Evolutionary conservation across 2,113 vertebrate genomes (phyloP).

Genomic region (Grammomys surdaster): DNA sequence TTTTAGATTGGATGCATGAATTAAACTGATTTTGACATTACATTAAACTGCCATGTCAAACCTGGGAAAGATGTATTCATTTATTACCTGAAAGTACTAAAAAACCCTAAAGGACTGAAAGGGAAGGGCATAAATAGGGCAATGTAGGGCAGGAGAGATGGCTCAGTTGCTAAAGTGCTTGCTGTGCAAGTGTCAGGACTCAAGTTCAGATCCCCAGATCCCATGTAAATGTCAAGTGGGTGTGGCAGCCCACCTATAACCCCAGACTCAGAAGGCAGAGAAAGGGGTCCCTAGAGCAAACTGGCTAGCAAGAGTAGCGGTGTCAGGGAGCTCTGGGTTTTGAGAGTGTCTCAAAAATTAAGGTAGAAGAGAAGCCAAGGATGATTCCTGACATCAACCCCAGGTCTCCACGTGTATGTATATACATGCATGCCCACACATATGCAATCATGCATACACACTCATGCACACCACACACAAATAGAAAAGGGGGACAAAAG

Average conservation of each 20-base stretch:
- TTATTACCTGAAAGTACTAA: constrained; percentile 15
- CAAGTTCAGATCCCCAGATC: background rate
- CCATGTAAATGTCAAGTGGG: background rate
- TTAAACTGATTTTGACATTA: constrained; percentile 51
- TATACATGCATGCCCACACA: background rate
- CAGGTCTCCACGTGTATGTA: background rate
- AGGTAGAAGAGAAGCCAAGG: background rate
- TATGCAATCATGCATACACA: background rate
- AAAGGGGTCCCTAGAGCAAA: background rate
- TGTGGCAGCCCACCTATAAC: background rate
- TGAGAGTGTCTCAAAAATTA: background rate
- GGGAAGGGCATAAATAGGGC: background rate
- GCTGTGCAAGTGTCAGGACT: background rate
- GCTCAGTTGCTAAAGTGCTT: background rate
- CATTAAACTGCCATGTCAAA: background rate
- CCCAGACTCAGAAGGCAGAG: background rate
- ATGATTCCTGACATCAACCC: background rate
- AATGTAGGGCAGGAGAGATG: too few relatives aligned
- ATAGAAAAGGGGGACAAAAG: background rate
- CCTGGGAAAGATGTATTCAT: background rate
- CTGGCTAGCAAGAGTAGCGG: background rate
- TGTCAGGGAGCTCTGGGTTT: too few relatives aligned
- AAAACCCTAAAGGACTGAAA: background rate
- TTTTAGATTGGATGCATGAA: background rate
- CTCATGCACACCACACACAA: background rate